Conservation (phyloP, 2,888 invertebrate species). For the Pammene fasciana region DNA sequence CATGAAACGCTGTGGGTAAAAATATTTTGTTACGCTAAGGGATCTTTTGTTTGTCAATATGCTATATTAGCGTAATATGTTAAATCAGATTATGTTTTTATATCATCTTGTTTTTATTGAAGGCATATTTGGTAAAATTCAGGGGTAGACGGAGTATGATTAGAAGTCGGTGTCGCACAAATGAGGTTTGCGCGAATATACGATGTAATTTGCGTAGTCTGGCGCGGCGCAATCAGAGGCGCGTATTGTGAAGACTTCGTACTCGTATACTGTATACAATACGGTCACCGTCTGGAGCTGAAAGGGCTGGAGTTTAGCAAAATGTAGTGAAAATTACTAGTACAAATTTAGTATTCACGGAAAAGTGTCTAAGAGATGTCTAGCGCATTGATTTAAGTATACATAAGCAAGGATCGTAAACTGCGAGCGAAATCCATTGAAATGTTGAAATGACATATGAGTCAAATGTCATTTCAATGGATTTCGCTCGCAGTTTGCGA, state of each 20-base stretch:
- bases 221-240: conserved; percentile 73
- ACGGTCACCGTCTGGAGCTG: conserved; percentile 33
- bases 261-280: conserved; percentile 34
- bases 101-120: conserved; percentile 14
- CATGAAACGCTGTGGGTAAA: conserved; percentile 49
- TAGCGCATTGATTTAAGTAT: neutral
- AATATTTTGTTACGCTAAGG: conserved; percentile 46
- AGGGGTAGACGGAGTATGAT: conserved; percentile 50
- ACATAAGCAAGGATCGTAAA: no score
- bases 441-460: no score
- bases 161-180: conserved; percentile 60
- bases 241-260: conserved; percentile 56
- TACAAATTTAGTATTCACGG: neutral
- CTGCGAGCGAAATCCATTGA: no score
- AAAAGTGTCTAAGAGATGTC: neutral
- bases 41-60: conserved; percentile 47
- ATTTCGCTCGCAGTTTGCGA: no score
- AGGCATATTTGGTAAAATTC: conserved; percentile 31
- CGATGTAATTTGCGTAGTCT: conserved; percentile 64
- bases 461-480: no score
- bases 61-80: conserved; percentile 39
- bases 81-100: conserved; percentile 33
- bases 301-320: conserved; percentile 14
- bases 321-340: neutral
- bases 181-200: conserved; percentile 63